Evolutionary conservation across 92 coral and sea anemone species (phyloP).

Genomic region (Epizoanthus rinbou): DNA sequence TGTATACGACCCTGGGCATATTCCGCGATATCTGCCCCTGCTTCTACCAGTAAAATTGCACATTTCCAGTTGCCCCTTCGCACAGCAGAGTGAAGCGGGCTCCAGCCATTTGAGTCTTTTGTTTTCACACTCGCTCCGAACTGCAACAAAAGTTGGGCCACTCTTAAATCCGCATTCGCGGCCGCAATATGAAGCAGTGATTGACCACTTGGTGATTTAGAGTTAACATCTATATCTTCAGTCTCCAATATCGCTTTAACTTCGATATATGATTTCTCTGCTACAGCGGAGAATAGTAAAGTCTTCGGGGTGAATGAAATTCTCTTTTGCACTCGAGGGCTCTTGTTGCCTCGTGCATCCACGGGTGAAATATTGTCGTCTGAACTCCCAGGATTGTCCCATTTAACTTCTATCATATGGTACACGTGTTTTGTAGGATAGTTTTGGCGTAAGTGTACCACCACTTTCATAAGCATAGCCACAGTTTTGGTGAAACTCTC

Average conservation of each 20-base stretch:
- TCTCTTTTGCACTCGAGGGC: slow-evolving; percentile 61
- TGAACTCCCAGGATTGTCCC: slow-evolving; percentile 45
- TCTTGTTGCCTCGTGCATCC: slow-evolving; percentile 42
- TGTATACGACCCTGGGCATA: slow-evolving; percentile 76
- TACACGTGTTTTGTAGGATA: slow-evolving; percentile 38
- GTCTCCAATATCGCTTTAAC: slow-evolving; percentile 69
- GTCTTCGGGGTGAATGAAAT: slow-evolving; percentile 78
- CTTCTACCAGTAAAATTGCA: slow-evolving; percentile 80
- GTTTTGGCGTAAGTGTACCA: slow-evolving; percentile 70
- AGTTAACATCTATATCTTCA: slow-evolving; percentile 67
- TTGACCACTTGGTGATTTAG: slow-evolving; percentile 84
- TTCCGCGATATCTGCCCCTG: slow-evolving; percentile 85
- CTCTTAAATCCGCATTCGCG: slow-evolving; percentile 81
- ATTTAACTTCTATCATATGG: not conserved
- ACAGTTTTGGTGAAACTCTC: slow-evolving; percentile 77
- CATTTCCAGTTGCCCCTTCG: slow-evolving; percentile 86
- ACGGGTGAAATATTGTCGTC: slow-evolving; percentile 49
- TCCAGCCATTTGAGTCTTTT: slow-evolving; percentile 74
- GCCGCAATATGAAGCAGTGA: slow-evolving; percentile 84
- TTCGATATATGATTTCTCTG: slow-evolving; percentile 77
- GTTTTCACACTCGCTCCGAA: slow-evolving; percentile 69
- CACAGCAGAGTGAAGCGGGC: slow-evolving; percentile 79
- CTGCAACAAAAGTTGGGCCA: slow-evolving; percentile 70
- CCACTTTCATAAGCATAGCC: slow-evolving; percentile 84
- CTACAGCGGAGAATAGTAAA: slow-evolving; percentile 72